Base-by-base conservation (phyloP, 2,888 invertebrate genomes). In the Xanthorhoe designata region DNA sequence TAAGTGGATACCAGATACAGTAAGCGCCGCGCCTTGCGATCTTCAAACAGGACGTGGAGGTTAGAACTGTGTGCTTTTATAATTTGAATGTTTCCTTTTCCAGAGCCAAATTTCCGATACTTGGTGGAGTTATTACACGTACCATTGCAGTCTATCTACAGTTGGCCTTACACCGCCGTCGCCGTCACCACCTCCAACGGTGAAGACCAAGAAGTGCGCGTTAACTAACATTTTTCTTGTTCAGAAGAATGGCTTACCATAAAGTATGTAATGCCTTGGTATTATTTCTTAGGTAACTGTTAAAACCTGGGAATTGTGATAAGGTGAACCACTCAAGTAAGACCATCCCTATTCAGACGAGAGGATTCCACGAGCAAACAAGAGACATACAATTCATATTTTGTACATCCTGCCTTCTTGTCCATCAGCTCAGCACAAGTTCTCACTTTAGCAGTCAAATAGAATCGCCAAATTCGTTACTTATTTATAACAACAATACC, bases 81-180 rank as follows among this genome's bases (percentile, higher is more conserved):
- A 42, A 13, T 38, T 49, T 17, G 47, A 55, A n/a, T 57, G 8
- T 68, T 59, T 57, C 3, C 42, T 70, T 72, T 95, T 96, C 18
- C 94, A 98, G 98, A 98, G 89, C 95, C 96, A 61, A 96, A 97
- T 89, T 97, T 96, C 85, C 96, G 97, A 75, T 95, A 97, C 90
- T 94, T 98, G 79, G 96, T 98, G 78, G 98, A 98, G 91, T 90
- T 98, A 68, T 94, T 98, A 53, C 98, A 98, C 85, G 97, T 98
- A 75, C 98, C 98, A 52, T 92, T 98, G 76, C 97, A 98, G 88
- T 96, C 96, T 55, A 95, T 98, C 78, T 98, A 97, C 89, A 95
- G 94, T 78, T 94, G 94, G 88, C 94, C 94, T 0, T 86, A 82
- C 72, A 78, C 84, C 64, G 81, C 86, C 42, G 76, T 80, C 2